Base-by-base conservation (phyloP, 2,888 invertebrate species). In the Chymomyza caudatula region DNA sequence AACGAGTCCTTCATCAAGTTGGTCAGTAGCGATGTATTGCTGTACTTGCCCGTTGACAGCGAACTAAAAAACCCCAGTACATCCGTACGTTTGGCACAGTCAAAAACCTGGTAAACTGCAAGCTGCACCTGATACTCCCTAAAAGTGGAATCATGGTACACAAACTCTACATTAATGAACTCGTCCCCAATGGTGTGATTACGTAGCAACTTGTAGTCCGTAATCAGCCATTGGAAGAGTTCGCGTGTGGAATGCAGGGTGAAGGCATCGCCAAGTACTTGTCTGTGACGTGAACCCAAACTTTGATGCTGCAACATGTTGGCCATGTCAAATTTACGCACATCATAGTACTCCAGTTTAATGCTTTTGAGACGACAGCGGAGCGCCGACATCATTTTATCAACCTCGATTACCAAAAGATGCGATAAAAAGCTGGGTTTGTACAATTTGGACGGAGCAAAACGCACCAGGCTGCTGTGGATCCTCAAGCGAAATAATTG, bases 321-420 rank as follows among this genome's bases (percentile, higher is more conserved):
- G 4, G 82, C 53, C 74, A 87, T 77, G n/a, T 87, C 87, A 23
- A 86, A 87, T 51, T 87, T 87, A 3, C 82, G 78, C 52, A 87
- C 68, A 66, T 87, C 87, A 23, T 71, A 80, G 57, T 85, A 87
- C 54, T 87, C 86, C n/a, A 87, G 62, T 52, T 68, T 69, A 19
- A 86, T 75, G 22, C 23, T 43, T 2, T 64, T 59, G 0, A 86
- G 47, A 4, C 70, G 77, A 19, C 57, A 74, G 0, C 71, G 69
- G 44, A 73, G 1, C 8, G 56, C 44, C 11, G 49, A 42, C 62
- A 87, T 57, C 2, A 69, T 22, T 29, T 74, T 85, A n/a, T 87
- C 86, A 23, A 87, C 67, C 29, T 87, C 78, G 11, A 69, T 72
- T 11, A 85, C 75, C 4, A 87, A 62, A 2, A 87, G 61, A n/a